Evolutionary conservation across 2,888 invertebrate species (phyloP).

Genomic region (Odontomyia ornata): DNA sequence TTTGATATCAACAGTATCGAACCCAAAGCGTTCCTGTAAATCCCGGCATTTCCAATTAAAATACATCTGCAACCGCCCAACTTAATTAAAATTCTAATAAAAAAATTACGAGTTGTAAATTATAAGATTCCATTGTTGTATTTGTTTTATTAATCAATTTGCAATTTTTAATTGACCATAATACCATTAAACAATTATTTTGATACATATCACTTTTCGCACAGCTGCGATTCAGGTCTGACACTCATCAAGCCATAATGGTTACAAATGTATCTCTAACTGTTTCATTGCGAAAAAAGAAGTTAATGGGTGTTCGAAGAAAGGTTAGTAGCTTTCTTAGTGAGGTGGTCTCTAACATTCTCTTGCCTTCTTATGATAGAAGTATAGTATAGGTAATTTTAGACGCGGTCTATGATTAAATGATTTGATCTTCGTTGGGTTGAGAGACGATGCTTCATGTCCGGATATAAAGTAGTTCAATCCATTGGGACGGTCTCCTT

Average conservation of each 20-base stretch:
- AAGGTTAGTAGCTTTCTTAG: neutral
- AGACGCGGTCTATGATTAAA: slow-evolving; percentile 13
- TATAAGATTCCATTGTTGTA: no score
- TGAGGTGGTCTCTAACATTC: neutral
- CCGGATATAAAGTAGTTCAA: slow-evolving; percentile 10
- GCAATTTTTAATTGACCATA: no score
- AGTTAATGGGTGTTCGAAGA: neutral
- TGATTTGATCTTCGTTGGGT: slow-evolving; percentile 25
- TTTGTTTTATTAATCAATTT: no score
- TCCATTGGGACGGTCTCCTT: no score
- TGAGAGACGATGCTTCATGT: neutral
- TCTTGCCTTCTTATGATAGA: neutral
- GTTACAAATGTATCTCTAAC: neutral
- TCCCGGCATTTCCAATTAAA: no score
- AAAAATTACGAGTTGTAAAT: no score
- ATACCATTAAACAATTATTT: slow-evolving; percentile 14
- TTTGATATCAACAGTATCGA: no score
- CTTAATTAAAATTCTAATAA: no score
- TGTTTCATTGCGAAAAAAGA: neutral
- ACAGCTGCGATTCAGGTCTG: neutral
- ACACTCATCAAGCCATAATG: neutral
- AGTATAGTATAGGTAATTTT: neutral
- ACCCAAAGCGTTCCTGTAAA: no score
- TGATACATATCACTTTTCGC: neutral
- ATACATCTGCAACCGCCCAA: no score